A percentile compares a stretch with the other conserved stretches of the same genome.
These are phyloP conservation scores for Sphaerophoria taeniata DNA, from an alignment of 2,888 invertebrate genomes.

Conservation along the genomic window DNA sequence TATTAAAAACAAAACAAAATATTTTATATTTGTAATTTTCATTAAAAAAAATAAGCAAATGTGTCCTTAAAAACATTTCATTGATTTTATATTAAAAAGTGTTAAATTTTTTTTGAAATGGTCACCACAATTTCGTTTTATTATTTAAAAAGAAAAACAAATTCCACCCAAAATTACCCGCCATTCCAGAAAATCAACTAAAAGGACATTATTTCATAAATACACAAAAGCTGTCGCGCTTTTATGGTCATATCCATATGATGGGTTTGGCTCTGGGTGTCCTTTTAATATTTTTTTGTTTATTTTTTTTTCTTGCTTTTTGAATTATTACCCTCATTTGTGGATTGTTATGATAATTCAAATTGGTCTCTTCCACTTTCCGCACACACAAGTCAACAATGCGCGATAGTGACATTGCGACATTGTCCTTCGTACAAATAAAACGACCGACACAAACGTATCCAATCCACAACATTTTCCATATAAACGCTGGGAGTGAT, in stretches of 20 bases:
- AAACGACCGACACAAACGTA: constrained; percentile 22
- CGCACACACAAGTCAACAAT: constrained; percentile 73
- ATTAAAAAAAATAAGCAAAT: too few relatives aligned
- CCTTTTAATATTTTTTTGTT: not conserved
- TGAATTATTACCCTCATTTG: constrained; percentile 73
- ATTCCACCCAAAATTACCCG: not conserved
- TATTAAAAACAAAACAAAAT: too few relatives aligned
- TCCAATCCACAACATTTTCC: constrained; percentile 22
- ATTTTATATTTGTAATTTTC: too few relatives aligned
- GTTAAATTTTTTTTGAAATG: not conserved
- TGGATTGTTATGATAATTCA: constrained; percentile 76
- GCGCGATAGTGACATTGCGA: constrained; percentile 72
- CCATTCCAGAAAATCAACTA: not conserved
- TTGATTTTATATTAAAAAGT: not conserved
- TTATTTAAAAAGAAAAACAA: not conserved
- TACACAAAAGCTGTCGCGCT: constrained; percentile 40
- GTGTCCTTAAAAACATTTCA: too few relatives aligned
- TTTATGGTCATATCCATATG: constrained; percentile 20
- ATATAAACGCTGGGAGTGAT: constrained; percentile 64
- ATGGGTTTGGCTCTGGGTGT: constrained; percentile 27
- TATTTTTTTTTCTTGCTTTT: constrained; percentile 31
- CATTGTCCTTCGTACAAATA: constrained; percentile 48
- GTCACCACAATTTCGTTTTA: not conserved
- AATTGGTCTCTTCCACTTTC: constrained; percentile 75
- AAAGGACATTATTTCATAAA: constrained; percentile 38